Evolutionary conservation across 2,888 invertebrate genomes (phyloP).

Genomic region (Rhagophthalmus giganteus): DNA sequence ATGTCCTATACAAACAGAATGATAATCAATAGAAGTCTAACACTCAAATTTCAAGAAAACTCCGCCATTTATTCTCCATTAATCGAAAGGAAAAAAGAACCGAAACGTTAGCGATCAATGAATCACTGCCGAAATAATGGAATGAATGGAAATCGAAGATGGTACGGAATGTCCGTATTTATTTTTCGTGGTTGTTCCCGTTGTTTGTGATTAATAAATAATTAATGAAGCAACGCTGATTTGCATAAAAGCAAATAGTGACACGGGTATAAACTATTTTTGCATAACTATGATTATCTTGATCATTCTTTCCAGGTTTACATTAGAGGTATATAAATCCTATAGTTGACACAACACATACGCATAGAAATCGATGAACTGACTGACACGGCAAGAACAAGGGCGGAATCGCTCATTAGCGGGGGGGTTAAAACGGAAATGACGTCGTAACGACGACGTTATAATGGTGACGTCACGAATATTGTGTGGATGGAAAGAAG

Average conservation of each 20-base stretch:
- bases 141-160: too few species aligned
- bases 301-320: conserved; percentile 14
- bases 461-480: conserved; percentile 36
- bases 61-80: too few species aligned
- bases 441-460: conserved; percentile 40
- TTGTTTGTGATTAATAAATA: conserved; percentile 14
- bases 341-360: conserved; percentile 22
- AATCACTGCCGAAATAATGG: too few species aligned
- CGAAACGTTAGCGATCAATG: too few species aligned
- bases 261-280: conserved; percentile 25
- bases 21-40: too few species aligned
- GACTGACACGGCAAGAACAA: conserved; percentile 6
- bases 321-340: conserved; percentile 24
- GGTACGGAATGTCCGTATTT: too few species aligned
- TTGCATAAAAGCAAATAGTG: conserved; percentile 9
- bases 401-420: conserved; percentile 1
- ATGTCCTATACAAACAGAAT: too few species aligned
- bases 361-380: conserved; percentile 27
- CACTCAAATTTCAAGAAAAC: too few species aligned
- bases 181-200: conserved; percentile 8
- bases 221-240: conserved; percentile 15
- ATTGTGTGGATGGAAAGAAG: conserved; percentile 35
- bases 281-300: too few species aligned
- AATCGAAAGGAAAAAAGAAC: too few species aligned
- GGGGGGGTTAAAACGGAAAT: conserved; percentile 23